Conservation (phyloP, 92 coral and sea anemone genomes). For the Palythoa grandiflora region DNA sequence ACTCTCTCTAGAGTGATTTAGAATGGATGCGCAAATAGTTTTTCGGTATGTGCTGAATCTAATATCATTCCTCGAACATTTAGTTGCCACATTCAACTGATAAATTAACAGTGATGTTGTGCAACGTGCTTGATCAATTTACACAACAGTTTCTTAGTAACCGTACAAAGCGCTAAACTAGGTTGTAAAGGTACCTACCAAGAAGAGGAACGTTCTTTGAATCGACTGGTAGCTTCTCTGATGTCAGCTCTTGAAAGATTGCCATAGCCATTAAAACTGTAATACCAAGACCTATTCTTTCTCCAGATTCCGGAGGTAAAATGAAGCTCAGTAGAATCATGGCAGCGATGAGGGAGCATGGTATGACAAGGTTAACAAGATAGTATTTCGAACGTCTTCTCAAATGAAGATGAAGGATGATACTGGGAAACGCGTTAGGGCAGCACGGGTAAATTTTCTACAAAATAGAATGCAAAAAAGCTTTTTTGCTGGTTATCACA, state of each 20-base stretch:
- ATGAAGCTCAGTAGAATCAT: conserved; percentile 84
- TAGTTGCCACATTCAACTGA: too few relatives aligned
- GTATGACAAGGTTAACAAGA: conserved; percentile 82
- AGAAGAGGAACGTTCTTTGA: conserved; percentile 76
- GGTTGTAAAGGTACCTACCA: conserved; percentile 50
- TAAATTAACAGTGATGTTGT: too few relatives aligned
- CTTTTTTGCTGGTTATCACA: neutral
- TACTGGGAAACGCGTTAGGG: conserved; percentile 72
- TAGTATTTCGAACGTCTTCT: conserved; percentile 83
- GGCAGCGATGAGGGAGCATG: conserved; percentile 85
- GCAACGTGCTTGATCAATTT: too few relatives aligned
- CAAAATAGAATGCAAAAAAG: neutral
- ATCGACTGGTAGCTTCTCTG: conserved; percentile 84
- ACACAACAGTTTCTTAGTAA: too few relatives aligned
- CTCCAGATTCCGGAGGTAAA: conserved; percentile 91
- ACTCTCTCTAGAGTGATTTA: too few relatives aligned
- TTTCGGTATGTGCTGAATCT: too few relatives aligned
- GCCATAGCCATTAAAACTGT: conserved; percentile 96
- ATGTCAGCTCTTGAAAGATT: conserved; percentile 89
- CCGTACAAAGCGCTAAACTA: too few relatives aligned
- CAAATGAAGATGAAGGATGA: conserved; percentile 67
- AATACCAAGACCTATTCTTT: conserved; percentile 83
- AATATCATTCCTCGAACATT: too few relatives aligned
- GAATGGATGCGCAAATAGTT: too few relatives aligned
- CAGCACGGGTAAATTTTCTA: conserved; percentile 76